Evolutionary conservation across 2,113 vertebrate genomes (phyloP).

Genomic region (Sus scrofa): T2T-Sscrofa CM000830.6:129385001-129385500

Average conservation of each 20-base stretch:
- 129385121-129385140: constrained; percentile 24
- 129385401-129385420: constrained; percentile 3
- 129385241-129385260: constrained; percentile 52
- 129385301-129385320: not conserved
- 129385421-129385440: not conserved
- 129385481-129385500: constrained; percentile 8
- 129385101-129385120: not conserved
- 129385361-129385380: constrained; percentile 10
- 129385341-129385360: not conserved
- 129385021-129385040: constrained; percentile 29
- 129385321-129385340: not conserved
- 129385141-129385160: not conserved
- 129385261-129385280: not conserved
- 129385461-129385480: constrained; percentile 40
- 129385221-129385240: not conserved
- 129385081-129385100: not conserved
- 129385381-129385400: constrained; percentile 15
- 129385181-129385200: not conserved
- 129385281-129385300: not conserved
- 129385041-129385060: not conserved
- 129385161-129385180: constrained; percentile 7
- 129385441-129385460: not conserved
- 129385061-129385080: constrained; percentile 2
- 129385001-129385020: not conserved
- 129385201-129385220: not conserved